Percentiles rank a stretch among this genome's conserved stretches.
These are phyloP conservation scores for Odobenus rosmarus DNA, from an alignment of 2,113 vertebrate species.

Conservation along the genomic window DNA sequence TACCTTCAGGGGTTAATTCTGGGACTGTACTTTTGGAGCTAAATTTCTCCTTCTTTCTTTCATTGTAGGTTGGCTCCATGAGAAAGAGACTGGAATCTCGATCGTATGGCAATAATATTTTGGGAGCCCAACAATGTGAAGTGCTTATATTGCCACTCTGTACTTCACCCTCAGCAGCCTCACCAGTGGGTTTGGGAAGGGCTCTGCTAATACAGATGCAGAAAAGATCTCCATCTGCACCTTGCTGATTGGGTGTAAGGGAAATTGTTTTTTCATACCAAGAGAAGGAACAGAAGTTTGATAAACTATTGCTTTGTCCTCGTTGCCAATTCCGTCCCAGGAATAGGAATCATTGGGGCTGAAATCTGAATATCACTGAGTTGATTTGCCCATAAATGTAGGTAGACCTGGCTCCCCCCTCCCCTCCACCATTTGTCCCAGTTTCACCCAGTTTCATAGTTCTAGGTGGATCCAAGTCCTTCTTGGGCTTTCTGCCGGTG, in stretches of 20 bases:
- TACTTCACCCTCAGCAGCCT: slow-evolving; percentile 99
- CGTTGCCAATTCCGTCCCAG: background rate
- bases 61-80: background rate
- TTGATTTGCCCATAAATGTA: background rate
- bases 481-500: background rate
- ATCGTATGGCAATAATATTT: background rate
- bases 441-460: background rate
- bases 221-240: slow-evolving; percentile 98
- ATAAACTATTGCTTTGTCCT: background rate
- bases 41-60: background rate
- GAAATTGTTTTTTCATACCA: background rate
- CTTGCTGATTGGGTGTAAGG: slow-evolving; percentile 96
- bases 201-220: slow-evolving; percentile 96
- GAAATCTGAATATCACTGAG: background rate
- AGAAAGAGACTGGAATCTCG: background rate
- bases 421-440: background rate
- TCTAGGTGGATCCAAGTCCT: background rate
- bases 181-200: slow-evolving; percentile 98
- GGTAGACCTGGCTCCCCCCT: background rate
- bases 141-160: slow-evolving; percentile 95
- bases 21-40: background rate
- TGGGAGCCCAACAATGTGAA: slow-evolving; percentile 92
- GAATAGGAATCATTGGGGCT: background rate
- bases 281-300: background rate
- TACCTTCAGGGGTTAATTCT: background rate